Evolutionary conservation across 2,113 vertebrate genomes (phyloP).

Genomic region (Tretioscincus oriximinensis): DNA sequence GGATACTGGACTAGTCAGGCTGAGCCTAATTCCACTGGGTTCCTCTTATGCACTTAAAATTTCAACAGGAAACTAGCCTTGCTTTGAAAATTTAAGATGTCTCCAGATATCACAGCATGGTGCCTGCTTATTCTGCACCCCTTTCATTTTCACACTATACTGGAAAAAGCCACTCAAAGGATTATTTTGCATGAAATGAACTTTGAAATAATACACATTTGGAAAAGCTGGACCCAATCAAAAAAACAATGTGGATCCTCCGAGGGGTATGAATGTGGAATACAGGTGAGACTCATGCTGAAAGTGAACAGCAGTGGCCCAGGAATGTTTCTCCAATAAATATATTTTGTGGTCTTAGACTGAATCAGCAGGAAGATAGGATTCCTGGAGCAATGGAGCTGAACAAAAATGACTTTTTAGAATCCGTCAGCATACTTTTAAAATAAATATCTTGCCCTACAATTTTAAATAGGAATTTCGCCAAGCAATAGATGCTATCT

Average conservation of each 20-base stretch:
- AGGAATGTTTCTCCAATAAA: neutral
- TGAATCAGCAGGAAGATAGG: neutral
- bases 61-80: too few species aligned
- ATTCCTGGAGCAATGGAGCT: neutral
- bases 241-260: neutral
- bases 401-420: neutral
- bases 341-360: neutral
- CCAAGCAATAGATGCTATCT: neutral
- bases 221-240: slow-evolving; percentile 50
- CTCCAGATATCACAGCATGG: too few species aligned
- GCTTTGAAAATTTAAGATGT: too few species aligned
- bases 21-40: too few species aligned
- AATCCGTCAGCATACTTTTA: neutral
- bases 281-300: neutral
- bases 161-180: too few species aligned
- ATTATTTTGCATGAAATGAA: slow-evolving; percentile 32
- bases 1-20: too few species aligned
- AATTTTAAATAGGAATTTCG: neutral
- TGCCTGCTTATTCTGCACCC: too few species aligned
- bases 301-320: neutral
- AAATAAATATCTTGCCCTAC: neutral
- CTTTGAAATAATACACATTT: slow-evolving; percentile 76
- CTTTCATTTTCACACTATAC: too few species aligned
- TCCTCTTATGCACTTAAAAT: too few species aligned
- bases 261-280: neutral